These are phyloP conservation scores for Probaryconus sp. DNA, from an alignment of 1,140 invertebrate species.

Conservation along the genomic window DNA sequence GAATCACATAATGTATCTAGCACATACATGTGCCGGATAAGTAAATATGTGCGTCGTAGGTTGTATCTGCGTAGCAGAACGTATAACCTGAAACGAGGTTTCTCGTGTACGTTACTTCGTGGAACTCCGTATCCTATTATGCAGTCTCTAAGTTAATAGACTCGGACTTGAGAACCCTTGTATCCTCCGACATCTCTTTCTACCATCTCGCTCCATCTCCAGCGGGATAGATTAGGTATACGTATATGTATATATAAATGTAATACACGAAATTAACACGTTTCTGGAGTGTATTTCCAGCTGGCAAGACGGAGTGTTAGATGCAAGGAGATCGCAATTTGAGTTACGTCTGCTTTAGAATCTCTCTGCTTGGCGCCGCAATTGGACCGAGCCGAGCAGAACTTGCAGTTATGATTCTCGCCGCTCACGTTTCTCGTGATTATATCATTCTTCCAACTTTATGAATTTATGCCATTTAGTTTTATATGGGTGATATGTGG, in stretches of 20 bases:
- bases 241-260: conserved; percentile 52
- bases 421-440: conserved; percentile 8
- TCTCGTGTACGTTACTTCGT: conserved; percentile 58
- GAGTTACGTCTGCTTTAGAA: conserved; percentile 49
- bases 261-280: conserved; percentile 57
- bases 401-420: conserved; percentile 22
- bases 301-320: conserved; percentile 30
- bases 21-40: conserved; percentile 37
- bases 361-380: conserved; percentile 26
- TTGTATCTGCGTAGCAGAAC: conserved; percentile 48
- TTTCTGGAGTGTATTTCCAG: conserved; percentile 34
- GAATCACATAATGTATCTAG: conserved; percentile 33
- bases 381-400: conserved; percentile 24
- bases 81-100: conserved; percentile 58
- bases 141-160: conserved; percentile 68
- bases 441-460: conserved; percentile 21
- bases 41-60: conserved; percentile 45
- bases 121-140: conserved; percentile 65
- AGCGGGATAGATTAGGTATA: conserved; percentile 26
- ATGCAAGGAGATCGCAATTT: conserved; percentile 46
- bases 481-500: not conserved
- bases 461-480: conserved; percentile 18
- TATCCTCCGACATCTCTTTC: conserved; percentile 15
- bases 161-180: conserved; percentile 62
- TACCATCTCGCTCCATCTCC: conserved; percentile 17